Conservation (phyloP, 2,888 invertebrate genomes). For the Lithodes maja region DNA sequence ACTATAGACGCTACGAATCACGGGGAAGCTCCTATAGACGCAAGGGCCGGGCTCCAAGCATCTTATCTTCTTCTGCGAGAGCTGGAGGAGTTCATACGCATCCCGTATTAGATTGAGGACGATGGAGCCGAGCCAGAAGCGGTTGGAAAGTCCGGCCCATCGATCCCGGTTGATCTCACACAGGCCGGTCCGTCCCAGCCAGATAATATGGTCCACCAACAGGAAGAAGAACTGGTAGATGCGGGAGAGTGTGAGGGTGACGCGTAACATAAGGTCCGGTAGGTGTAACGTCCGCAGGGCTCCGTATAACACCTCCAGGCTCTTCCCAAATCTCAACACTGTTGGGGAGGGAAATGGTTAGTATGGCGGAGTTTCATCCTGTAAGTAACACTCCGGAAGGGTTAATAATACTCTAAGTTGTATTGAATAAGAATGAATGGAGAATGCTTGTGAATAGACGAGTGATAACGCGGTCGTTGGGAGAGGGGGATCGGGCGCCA, state of each 20-base stretch:
- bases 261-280: conserved; percentile 82
- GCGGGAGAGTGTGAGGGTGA: conserved; percentile 86
- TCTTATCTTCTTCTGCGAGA: conserved; percentile 16
- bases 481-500: too few species aligned
- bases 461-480: too few species aligned
- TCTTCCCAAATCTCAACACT: conserved; percentile 91
- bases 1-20: conserved; percentile 23
- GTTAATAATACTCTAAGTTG: background rate
- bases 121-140: conserved; percentile 90
- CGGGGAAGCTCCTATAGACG: conserved; percentile 19
- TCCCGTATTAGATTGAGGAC: conserved; percentile 87
- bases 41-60: background rate
- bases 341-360: conserved; percentile 69
- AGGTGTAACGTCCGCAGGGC: conserved; percentile 84
- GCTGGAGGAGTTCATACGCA: conserved; percentile 83
- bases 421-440: background rate
- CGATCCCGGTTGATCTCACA: conserved; percentile 81
- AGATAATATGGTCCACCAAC: conserved; percentile 89
- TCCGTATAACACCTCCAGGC: conserved; percentile 86
- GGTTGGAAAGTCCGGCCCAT: conserved; percentile 81
- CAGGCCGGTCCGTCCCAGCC: conserved; percentile 80
- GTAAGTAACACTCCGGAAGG: background rate
- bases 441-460: too few species aligned
- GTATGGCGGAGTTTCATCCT: background rate
- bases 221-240: conserved; percentile 86